Conservation (phyloP, 2,797 vertebrate species). For the Iguana delicatissima region DNA sequence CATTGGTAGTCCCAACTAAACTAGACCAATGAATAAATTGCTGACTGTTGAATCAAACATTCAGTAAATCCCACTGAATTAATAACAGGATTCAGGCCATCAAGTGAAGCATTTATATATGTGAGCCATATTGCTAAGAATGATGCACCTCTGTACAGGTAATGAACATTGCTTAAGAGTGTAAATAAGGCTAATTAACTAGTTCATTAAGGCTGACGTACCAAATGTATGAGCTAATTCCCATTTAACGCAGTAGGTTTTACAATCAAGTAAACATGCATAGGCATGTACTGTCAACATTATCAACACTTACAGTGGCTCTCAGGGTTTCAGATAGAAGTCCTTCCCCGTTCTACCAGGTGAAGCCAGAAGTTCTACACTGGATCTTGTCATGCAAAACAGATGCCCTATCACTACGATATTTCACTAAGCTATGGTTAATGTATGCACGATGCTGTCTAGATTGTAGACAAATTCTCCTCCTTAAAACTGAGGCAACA, state of each 20-base stretch:
- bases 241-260: background rate
- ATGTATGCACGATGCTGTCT: background rate
- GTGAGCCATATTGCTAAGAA: background rate
- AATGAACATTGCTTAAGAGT: background rate
- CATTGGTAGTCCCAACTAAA: too few species aligned
- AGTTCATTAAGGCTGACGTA: background rate
- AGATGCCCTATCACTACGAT: too few species aligned
- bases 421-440: too few species aligned
- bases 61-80: too few species aligned
- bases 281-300: background rate
- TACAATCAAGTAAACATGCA: background rate
- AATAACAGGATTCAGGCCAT: background rate
- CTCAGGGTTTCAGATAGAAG: background rate
- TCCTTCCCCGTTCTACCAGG: background rate
- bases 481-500: background rate
- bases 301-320: background rate
- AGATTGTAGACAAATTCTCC: background rate
- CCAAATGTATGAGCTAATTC: background rate
- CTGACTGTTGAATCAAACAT: too few species aligned
- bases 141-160: background rate
- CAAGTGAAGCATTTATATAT: background rate
- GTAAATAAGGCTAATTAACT: background rate
- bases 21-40: too few species aligned
- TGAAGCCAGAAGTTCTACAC: too few species aligned
- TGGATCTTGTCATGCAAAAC: too few species aligned